A percentile compares a stretch with the other conserved stretches of the same genome.
These are phyloP conservation scores for Apomyelois bistriatella DNA, from an alignment of 2,888 invertebrate species.

Conservation along the genomic window DNA sequence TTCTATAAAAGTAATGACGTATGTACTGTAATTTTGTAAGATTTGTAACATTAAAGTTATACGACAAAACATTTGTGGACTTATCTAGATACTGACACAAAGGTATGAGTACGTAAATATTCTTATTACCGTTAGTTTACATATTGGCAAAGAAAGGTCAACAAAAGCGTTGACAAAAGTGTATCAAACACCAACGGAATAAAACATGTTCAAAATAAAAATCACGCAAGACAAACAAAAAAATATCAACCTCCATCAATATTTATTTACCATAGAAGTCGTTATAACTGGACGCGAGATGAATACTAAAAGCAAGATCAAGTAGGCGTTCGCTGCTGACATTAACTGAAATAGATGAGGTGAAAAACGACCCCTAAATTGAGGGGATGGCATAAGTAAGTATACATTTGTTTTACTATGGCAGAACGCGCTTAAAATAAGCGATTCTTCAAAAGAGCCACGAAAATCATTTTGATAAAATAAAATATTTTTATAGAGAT, in stretches of 20 bases:
- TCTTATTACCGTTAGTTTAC: too few relatives aligned
- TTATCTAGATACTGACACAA: too few relatives aligned
- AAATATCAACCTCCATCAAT: conserved; percentile 4
- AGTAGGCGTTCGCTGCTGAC: conserved; percentile 1
- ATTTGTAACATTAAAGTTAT: too few relatives aligned
- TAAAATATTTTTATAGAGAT: too few relatives aligned
- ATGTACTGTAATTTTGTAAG: too few relatives aligned
- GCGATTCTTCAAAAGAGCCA: not conserved
- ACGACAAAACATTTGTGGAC: too few relatives aligned
- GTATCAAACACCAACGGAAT: not conserved
- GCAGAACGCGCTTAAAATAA: not conserved
- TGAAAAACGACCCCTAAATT: not conserved
- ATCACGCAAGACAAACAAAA: conserved; percentile 2
- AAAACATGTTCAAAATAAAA: not conserved
- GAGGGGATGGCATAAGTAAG: not conserved
- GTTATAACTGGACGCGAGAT: conserved; percentile 3
- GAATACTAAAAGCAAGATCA: not conserved
- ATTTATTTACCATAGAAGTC: conserved; percentile 10
- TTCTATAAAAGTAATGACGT: too few relatives aligned
- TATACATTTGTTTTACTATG: not conserved
- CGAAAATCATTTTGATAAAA: too few relatives aligned
- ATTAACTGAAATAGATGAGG: conserved; percentile 8
- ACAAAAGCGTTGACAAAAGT: not conserved
- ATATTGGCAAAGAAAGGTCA: not conserved
- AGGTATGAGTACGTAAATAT: too few relatives aligned